phyloP scores from a whole-genome alignment of 2,797 vertebrate genomes.

The Thunnus albacares region DNA sequence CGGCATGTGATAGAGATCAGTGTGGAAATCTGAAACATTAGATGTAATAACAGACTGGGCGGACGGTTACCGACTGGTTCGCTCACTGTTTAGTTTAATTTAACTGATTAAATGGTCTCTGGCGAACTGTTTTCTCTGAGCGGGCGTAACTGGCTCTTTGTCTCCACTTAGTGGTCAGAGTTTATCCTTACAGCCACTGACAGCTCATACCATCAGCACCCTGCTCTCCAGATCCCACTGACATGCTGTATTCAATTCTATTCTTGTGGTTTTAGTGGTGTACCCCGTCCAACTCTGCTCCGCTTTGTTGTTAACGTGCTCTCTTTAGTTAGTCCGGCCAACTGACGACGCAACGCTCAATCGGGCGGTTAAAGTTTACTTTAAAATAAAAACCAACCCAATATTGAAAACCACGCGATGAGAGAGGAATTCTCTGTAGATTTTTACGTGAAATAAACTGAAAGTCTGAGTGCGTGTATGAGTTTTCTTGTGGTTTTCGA shows the following conservation, averaged over 20 bases:
- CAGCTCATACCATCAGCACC: constrained; percentile 78
- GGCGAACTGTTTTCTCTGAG: too few species aligned
- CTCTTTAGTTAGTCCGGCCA: neutral
- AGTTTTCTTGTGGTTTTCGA: constrained; percentile 32
- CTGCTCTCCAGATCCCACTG: constrained; percentile 78
- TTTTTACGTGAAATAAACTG: constrained; percentile 21
- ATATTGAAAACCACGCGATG: neutral
- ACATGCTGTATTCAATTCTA: neutral
- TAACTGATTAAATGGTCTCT: neutral
- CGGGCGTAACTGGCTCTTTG: constrained; percentile 31
- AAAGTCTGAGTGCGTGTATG: neutral
- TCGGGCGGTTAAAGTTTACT: constrained; percentile 8
- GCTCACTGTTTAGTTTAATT: constrained; percentile 2
- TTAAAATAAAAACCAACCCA: neutral
- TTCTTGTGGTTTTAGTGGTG: constrained; percentile 26
- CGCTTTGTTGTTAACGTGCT: neutral
- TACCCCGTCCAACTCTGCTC: neutral
- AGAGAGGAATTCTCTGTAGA: neutral
- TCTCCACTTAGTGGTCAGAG: constrained; percentile 68
- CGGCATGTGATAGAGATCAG: constrained; percentile 6
- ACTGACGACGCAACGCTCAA: neutral
- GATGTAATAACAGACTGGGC: neutral
- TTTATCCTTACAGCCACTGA: constrained; percentile 35
- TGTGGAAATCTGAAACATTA: constrained; percentile 18
- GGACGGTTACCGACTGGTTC: neutral